A percentile compares a stretch with the other conserved stretches of the same genome.
phyloP scores from a whole-genome alignment of 1,140 invertebrate species.

The Tyrophagus putrescentiae region DNA sequence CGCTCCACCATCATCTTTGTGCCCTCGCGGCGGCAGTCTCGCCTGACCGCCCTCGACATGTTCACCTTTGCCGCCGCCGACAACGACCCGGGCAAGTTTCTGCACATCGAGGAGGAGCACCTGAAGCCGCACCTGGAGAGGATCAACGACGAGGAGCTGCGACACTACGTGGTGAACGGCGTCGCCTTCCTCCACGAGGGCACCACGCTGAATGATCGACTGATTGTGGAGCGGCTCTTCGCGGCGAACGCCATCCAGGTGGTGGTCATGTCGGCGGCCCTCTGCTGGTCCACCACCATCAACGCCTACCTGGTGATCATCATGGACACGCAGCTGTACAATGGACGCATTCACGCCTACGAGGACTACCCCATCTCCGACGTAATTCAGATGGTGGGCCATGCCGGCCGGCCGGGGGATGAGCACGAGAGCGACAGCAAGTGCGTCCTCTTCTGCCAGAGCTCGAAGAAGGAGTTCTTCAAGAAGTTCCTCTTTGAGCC shows the following conservation, averaged over 20 bases:
- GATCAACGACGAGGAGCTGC: slow-evolving; percentile 49
- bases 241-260: slow-evolving; percentile 83
- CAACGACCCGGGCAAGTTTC: slow-evolving; percentile 62
- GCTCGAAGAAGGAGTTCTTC: slow-evolving; percentile 95
- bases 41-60: slow-evolving; percentile 84
- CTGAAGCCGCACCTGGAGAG: slow-evolving; percentile 73
- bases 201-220: slow-evolving; percentile 59
- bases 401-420: slow-evolving; percentile 69
- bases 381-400: slow-evolving; percentile 91
- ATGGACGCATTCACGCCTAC: slow-evolving; percentile 72
- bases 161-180: slow-evolving; percentile 73
- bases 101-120: slow-evolving; percentile 62
- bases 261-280: slow-evolving; percentile 68
- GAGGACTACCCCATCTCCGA: slow-evolving; percentile 97
- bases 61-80: slow-evolving; percentile 83
- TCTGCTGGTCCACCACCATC: slow-evolving; percentile 81
- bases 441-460: slow-evolving; percentile 91
- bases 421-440: slow-evolving; percentile 91
- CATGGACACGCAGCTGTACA: slow-evolving; percentile 95
- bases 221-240: slow-evolving; percentile 81
- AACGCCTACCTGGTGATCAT: slow-evolving; percentile 81
- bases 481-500: slow-evolving; percentile 97
- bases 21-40: slow-evolving; percentile 77
- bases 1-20: slow-evolving; percentile 94
- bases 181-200: slow-evolving; percentile 97